Base-by-base conservation (phyloP, 92 coral and sea anemone genomes). In the Montipora capitata region DNA sequence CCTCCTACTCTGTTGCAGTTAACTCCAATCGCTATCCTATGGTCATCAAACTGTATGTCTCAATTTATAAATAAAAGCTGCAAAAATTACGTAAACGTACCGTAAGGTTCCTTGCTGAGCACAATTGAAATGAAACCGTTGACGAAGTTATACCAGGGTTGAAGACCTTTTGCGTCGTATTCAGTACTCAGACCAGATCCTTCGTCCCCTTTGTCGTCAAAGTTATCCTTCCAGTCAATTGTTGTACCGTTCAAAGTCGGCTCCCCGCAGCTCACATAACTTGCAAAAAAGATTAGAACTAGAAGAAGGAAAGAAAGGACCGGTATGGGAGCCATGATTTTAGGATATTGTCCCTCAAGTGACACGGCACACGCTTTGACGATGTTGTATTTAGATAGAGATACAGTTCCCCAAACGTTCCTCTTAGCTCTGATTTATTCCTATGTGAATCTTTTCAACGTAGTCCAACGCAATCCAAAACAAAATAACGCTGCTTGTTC, bases 101-200 rank as follows among this genome's bases (percentile, higher is more conserved):
- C 91, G 82, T 91, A 95, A 66, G 98, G 98, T 14, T 95, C 92
- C 45, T 95, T 92, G 79, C 80, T 93, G 54, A 93, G 94, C 16
- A 95, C 98, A 17, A 96, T 95, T 56, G 83, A 71, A 59, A 95
- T 89, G 74, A 95, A 95, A 10, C 92, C 88, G 58, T 78, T 89
- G 2, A 85, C 94, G 54, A 95, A 87, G 79, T 85, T 81, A 20
- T 93, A 95, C 98, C 98, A 95, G 0, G 98, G 98, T 18, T 88
- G 92, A 83, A 95, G 90, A 2, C 98, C 98, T 93, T 93, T 91
- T 45, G 89, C 96, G 63, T 95, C 98, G 79, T 82, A 95, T 35
- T 89, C 86, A 40, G 91, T 84, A 11, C 85, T 41, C 15, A 93
- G 84, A 16, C 35, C 40, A 10, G 85, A 72, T 38, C 83, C 76